Conservation (phyloP, 2,113 vertebrate species). For the Aspiorhynchus laticeps region DNA sequence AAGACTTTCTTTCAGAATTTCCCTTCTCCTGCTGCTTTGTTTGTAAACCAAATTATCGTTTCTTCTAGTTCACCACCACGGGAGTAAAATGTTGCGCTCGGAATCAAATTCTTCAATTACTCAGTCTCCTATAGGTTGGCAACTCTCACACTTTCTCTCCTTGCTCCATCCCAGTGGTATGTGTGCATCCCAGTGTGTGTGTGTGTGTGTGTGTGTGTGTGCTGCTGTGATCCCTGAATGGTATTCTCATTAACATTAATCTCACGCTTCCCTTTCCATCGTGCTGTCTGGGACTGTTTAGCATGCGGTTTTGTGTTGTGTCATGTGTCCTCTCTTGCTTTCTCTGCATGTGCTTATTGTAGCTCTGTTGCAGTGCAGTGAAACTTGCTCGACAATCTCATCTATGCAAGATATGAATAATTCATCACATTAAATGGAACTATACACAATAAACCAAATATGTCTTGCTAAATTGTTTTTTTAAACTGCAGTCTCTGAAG, state of each 20-base stretch:
- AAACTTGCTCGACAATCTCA: conserved; percentile 63
- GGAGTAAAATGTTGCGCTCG: conserved; percentile 99
- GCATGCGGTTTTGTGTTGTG: conserved; percentile 68
- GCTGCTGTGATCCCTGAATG: conserved; percentile 66
- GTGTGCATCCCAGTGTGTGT: conserved; percentile 74
- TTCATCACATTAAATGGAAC: neutral
- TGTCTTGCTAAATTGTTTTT: neutral
- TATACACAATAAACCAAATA: too few relatives aligned
- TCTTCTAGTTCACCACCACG: conserved; percentile 99
- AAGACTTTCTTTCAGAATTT: conserved; percentile 75
- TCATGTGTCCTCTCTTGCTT: conserved; percentile 8
- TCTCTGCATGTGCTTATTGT: conserved; percentile 10
- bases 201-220: conserved; percentile 63
- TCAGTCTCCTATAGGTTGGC: conserved; percentile 99
- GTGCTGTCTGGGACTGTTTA: conserved; percentile 56
- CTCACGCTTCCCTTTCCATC: conserved; percentile 69
- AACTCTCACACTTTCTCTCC: conserved; percentile 92
- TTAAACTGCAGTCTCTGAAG: neutral
- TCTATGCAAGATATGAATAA: conserved; percentile 7
- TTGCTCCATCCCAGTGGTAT: conserved; percentile 81
- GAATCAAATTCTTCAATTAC: conserved; percentile 99
- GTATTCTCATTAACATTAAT: conserved; percentile 74
- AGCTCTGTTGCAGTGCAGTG: conserved; percentile 62
- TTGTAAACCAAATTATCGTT: conserved; percentile 89
- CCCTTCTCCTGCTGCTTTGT: conserved; percentile 67